Conservation (phyloP, 2,797 vertebrate genomes). For the Rousettus madagascariensis region DNA sequence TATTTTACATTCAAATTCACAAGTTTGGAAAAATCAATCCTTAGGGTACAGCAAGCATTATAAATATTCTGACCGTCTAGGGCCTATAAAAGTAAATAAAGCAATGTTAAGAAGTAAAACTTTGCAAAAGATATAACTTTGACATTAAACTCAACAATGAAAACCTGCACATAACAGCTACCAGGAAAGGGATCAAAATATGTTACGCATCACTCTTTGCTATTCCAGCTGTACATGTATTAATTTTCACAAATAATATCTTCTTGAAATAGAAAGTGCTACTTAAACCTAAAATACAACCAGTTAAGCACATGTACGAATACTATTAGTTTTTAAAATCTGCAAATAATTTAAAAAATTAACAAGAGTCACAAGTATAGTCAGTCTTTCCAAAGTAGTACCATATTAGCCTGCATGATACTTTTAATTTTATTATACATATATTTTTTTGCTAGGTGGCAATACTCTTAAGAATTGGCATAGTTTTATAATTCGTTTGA, state of each 20-base stretch:
- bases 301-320: neutral
- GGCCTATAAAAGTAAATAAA: constrained; percentile 86
- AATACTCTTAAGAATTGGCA: neutral
- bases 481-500: neutral
- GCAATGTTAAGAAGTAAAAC: constrained; percentile 24
- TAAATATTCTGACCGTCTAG: constrained; percentile 99
- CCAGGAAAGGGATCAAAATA: neutral
- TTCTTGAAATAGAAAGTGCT: constrained; percentile 14
- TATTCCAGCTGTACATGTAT: neutral
- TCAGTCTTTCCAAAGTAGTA: neutral
- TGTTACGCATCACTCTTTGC: neutral
- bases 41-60: constrained; percentile 97
- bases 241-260: neutral
- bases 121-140: neutral
- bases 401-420: neutral
- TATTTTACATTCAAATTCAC: constrained; percentile 99
- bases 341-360: neutral
- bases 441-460: neutral
- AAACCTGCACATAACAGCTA: neutral
- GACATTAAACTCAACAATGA: neutral
- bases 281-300: neutral
- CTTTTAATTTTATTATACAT: neutral
- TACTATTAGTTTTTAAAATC: neutral
- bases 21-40: constrained; percentile 98
- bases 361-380: neutral